phyloP scores from a whole-genome alignment of 92 coral and sea anemone genomes.

The Epizoanthus illoricatus region DNA sequence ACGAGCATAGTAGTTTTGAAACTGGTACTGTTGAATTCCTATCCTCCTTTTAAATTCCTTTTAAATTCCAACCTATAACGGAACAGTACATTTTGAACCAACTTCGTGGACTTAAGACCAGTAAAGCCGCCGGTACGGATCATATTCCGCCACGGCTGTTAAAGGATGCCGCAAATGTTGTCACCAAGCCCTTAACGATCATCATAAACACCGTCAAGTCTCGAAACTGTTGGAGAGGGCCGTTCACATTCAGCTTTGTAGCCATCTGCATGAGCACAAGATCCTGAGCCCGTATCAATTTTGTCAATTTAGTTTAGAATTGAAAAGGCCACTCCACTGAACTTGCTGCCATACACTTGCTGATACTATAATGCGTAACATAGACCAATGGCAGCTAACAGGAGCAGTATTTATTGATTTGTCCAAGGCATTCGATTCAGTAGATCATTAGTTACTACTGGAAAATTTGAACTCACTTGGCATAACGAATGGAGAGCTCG shows the following conservation, averaged over 20 bases:
- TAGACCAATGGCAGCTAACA: conserved; percentile 16
- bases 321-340: neutral
- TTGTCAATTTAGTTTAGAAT: too few species aligned
- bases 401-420: too few species aligned
- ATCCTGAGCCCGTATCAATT: conserved; percentile 10
- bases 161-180: conserved; percentile 14
- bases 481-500: too few species aligned
- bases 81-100: too few species aligned
- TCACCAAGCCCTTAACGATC: conserved; percentile 19
- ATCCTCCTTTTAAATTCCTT: too few species aligned
- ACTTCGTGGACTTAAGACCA: conserved; percentile 26
- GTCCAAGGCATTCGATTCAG: conserved; percentile 13
- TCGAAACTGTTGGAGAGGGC: conserved; percentile 18
- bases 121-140: conserved; percentile 22
- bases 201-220: neutral
- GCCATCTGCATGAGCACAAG: conserved; percentile 1
- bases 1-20: too few species aligned
- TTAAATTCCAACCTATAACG: too few species aligned
- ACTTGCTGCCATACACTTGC: neutral
- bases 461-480: too few species aligned
- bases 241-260: neutral
- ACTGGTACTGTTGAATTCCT: too few species aligned
- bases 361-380: conserved; percentile 18
- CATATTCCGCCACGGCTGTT: conserved; percentile 8
- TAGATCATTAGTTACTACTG: conserved; percentile 8